These are phyloP conservation scores for Percopsis omiscomaycus DNA, from an alignment of 2,797 vertebrate species.

Conservation along the genomic window DNA sequence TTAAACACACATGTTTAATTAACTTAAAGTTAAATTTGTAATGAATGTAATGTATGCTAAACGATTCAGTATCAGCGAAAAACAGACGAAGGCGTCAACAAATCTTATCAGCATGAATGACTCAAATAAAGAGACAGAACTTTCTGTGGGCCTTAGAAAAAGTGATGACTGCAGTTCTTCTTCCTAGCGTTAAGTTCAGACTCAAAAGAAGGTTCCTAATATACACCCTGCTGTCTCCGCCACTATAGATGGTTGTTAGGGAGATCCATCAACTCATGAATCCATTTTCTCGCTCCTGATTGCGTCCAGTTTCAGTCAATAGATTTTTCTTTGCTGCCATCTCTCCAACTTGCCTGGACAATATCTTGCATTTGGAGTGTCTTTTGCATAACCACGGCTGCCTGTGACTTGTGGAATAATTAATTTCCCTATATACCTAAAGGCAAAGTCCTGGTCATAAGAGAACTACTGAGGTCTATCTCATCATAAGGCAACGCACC, in stretches of 20 bases:
- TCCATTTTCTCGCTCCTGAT: not conserved
- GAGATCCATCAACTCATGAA: no score
- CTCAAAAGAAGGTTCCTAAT: not conserved
- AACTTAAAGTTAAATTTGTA: no score
- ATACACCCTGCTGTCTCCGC: not conserved
- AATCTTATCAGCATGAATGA: conserved; percentile 36
- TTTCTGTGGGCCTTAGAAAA: conserved; percentile 9
- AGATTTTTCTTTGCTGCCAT: conserved; percentile 6
- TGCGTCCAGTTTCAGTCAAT: conserved; percentile 1
- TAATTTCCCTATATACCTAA: not conserved
- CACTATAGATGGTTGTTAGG: no score
- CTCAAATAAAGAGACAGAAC: conserved; percentile 25
- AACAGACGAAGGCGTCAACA: conserved; percentile 18
- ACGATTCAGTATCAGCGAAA: no score
- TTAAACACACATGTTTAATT: no score
- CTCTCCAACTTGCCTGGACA: conserved; percentile 3
- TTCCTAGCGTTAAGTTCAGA: not conserved
- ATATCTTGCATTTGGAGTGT: not conserved
- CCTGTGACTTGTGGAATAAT: not conserved
- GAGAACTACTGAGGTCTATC: not conserved
- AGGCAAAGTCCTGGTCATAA: not conserved
- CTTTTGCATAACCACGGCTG: conserved; percentile 1
- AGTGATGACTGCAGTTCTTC: conserved; percentile 17
- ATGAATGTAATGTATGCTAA: no score
- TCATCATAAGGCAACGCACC: not conserved